Evolutionary conservation across 1,140 invertebrate species (phyloP).

Genomic region (Aleiodes sp.): DNA sequence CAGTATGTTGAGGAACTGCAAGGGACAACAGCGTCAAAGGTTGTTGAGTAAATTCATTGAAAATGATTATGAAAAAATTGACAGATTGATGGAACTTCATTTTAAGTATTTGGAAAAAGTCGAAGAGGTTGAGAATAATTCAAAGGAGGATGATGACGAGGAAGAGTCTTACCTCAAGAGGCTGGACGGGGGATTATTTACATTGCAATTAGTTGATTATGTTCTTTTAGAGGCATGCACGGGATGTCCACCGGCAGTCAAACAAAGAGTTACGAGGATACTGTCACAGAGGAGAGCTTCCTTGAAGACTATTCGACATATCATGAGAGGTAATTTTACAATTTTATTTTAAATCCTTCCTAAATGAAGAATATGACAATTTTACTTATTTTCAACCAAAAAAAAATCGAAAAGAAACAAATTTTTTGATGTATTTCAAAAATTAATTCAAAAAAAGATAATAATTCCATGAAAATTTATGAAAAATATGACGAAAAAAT

Average conservation of each 20-base stretch:
- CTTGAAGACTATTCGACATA: slow-evolving; percentile 92
- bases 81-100: slow-evolving; percentile 94
- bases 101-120: slow-evolving; percentile 98
- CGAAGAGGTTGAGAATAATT: slow-evolving; percentile 64
- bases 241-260: slow-evolving; percentile 77
- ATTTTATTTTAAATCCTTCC: too few species aligned
- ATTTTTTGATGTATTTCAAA: too few species aligned
- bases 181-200: slow-evolving; percentile 93
- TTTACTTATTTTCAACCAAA: too few species aligned
- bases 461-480: slow-evolving; percentile 16
- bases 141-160: slow-evolving; percentile 75
- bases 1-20: slow-evolving; percentile 91
- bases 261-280: slow-evolving; percentile 89
- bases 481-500: background rate
- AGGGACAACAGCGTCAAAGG: slow-evolving; percentile 87
- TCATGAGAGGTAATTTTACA: slow-evolving; percentile 86
- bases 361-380: too few species aligned
- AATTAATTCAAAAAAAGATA: too few species aligned
- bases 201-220: slow-evolving; percentile 94
- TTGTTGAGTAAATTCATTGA: slow-evolving; percentile 96
- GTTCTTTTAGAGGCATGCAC: slow-evolving; percentile 94
- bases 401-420: too few species aligned
- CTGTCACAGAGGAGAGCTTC: slow-evolving; percentile 89
- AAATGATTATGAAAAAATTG: slow-evolving; percentile 98
- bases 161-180: slow-evolving; percentile 89